These are phyloP conservation scores for Liolophura sinensis DNA, from an alignment of 1,140 invertebrate genomes.

Conservation along the genomic window DNA sequence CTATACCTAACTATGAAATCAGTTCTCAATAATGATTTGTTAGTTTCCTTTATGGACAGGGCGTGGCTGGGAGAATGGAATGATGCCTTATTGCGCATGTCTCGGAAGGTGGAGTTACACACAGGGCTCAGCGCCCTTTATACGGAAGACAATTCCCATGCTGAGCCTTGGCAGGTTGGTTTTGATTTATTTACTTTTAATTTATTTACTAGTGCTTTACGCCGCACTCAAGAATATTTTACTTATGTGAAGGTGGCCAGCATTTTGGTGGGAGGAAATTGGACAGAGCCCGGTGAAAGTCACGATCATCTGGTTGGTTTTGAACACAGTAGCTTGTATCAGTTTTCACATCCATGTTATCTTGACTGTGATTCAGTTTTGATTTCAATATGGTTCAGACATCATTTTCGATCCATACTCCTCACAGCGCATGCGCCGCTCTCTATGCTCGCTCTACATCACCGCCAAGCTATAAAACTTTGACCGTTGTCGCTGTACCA, in stretches of 20 bases:
- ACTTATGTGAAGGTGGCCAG: too few species aligned
- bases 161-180: conserved; percentile 26
- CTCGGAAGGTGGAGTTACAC: conserved; percentile 13
- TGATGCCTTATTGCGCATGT: conserved; percentile 7
- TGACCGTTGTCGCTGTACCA: too few species aligned
- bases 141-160: conserved; percentile 7
- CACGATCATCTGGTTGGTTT: too few species aligned
- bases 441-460: not conserved
- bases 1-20: too few species aligned
- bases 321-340: not conserved
- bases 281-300: too few species aligned
- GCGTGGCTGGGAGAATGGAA: conserved; percentile 21
- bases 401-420: not conserved
- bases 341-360: not conserved
- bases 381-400: not conserved
- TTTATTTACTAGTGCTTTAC: too few species aligned
- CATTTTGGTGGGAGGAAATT: too few species aligned
- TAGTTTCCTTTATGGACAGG: conserved; percentile 6
- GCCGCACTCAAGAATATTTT: too few species aligned
- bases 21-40: not conserved
- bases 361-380: not conserved
- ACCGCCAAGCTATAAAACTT: too few species aligned
- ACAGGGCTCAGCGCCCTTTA: conserved; percentile 20
- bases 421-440: not conserved
- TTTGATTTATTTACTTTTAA: too few species aligned